Base-by-base conservation (phyloP, 2,113 vertebrate genomes). In the Tyto alba region DNA sequence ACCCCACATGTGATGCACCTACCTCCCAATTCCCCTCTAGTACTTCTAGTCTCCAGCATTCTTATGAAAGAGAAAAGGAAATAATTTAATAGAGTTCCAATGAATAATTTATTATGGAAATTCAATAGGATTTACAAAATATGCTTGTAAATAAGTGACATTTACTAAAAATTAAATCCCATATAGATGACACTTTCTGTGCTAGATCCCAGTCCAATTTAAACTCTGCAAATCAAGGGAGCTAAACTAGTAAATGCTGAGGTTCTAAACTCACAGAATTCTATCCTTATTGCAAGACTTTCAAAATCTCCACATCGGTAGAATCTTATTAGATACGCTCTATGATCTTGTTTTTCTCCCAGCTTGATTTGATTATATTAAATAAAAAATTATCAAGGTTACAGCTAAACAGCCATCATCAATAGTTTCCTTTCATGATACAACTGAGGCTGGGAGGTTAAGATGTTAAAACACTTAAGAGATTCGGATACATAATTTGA, bases 1-100 rank as follows among this genome's bases (percentile, higher is more conserved):
- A 5, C 2, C 10, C 6, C 22, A 20, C 3, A 5, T 10, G 22
- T 26, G 29, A 56, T 5, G 10, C 10, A 52, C 7, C 2, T 40
- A 38, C 19, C 79, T 90, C 29, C 30, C 38, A 43, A 12, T 50
- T 71, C 36, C 15, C 6, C 5, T 75, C 30, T 60, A 17, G 13
- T 57, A 74, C 10, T 88, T 90, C 45, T 75, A 32, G 34, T 66
- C 27, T 38, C 20, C 55, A 85, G 7, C 29, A 90, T 43, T 81
- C 9, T 48, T 85, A 34, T 7, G 32, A 45, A 62, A 84, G 29
- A 82, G 71, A 68, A 67, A 89, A 87, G 1, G 8, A 81, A 67
- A 85, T 3, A 48, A 85, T 26, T 57, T 86, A 62, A 26, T 48
- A 48, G 40, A 30, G 10, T 3, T 66, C 26, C 11, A 64, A 50